phyloP scores from a whole-genome alignment of 1,140 invertebrate species.

The Teleopsis dalmanni region DNA sequence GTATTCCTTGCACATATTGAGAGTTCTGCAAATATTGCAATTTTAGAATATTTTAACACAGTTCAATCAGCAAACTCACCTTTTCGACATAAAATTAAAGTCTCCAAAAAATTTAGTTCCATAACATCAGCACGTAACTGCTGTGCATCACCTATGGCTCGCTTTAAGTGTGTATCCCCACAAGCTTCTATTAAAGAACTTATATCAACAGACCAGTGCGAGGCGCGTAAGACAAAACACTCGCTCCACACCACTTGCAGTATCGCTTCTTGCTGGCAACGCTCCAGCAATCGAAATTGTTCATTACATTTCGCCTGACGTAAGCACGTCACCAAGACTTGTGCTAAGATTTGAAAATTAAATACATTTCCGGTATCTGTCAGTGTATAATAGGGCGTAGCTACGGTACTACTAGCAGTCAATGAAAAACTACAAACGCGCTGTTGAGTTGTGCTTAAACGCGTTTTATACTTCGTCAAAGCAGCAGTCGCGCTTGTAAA shows the following conservation, averaged over 20 bases:
- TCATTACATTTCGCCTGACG: slow-evolving; percentile 49
- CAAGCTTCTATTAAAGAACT: slow-evolving; percentile 32
- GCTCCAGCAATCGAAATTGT: slow-evolving; percentile 46
- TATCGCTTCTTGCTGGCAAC: slow-evolving; percentile 49
- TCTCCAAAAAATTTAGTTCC: slow-evolving; percentile 57
- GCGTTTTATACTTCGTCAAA: background rate
- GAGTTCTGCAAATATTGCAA: slow-evolving; percentile 21
- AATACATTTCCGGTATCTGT: slow-evolving; percentile 15
- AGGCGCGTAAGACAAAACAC: slow-evolving; percentile 52
- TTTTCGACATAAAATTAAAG: slow-evolving; percentile 54
- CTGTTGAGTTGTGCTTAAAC: background rate
- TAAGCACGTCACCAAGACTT: slow-evolving; percentile 52
- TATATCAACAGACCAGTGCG: slow-evolving; percentile 54
- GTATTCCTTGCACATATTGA: slow-evolving; percentile 25
- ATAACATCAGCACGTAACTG: slow-evolving; percentile 49
- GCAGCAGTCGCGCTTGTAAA: background rate
- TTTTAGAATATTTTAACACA: background rate
- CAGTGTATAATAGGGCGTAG: background rate
- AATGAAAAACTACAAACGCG: background rate
- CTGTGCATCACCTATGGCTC: slow-evolving; percentile 33
- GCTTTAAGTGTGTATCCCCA: slow-evolving; percentile 33
- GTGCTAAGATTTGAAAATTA: slow-evolving; percentile 48
- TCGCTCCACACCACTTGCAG: slow-evolving; percentile 52
- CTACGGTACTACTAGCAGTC: background rate
- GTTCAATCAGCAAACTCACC: slow-evolving; percentile 42